Evolutionary conservation across 2,113 vertebrate genomes (phyloP).

Genomic region (Triplophysa dalaica): DNA sequence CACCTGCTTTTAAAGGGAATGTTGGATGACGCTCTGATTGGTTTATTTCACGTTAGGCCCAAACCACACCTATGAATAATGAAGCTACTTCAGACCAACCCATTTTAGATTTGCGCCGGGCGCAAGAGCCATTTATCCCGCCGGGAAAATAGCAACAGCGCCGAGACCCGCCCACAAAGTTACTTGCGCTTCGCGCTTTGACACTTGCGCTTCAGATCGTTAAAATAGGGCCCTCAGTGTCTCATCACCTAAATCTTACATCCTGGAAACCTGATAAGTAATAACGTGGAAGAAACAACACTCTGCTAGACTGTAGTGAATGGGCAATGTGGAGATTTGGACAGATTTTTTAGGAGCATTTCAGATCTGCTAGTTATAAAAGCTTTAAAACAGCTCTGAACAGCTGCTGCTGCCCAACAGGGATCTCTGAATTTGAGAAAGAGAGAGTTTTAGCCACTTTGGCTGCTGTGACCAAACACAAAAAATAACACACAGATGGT

Average conservation of each 20-base stretch:
- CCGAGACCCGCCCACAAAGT: no score
- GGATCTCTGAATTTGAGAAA: slow-evolving; percentile 37
- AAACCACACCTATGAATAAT: no score
- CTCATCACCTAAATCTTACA: neutral
- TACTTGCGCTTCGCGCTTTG: no score
- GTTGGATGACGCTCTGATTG: no score
- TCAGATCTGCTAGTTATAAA: slow-evolving; percentile 34
- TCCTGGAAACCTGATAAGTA: neutral
- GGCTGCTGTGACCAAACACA: neutral
- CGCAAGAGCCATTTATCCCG: no score
- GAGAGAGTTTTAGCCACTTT: slow-evolving; percentile 7
- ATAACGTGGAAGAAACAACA: neutral
- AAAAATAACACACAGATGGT: slow-evolving; percentile 1
- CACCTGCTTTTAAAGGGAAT: no score
- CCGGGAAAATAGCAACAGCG: no score
- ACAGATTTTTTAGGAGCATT: neutral
- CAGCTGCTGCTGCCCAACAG: slow-evolving; percentile 45
- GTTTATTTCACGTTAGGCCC: no score
- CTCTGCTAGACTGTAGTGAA: slow-evolving; percentile 22
- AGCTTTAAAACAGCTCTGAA: slow-evolving; percentile 36
- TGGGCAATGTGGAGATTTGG: slow-evolving; percentile 28
- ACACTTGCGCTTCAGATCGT: no score
- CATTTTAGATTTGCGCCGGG: no score
- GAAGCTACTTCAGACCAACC: no score
- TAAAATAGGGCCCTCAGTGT: no score